Percentiles rank a stretch among this genome's conserved stretches.
These are phyloP conservation scores for Eriosoma lanigerum DNA, from an alignment of 1,140 invertebrate species.

Conservation along the genomic window DNA sequence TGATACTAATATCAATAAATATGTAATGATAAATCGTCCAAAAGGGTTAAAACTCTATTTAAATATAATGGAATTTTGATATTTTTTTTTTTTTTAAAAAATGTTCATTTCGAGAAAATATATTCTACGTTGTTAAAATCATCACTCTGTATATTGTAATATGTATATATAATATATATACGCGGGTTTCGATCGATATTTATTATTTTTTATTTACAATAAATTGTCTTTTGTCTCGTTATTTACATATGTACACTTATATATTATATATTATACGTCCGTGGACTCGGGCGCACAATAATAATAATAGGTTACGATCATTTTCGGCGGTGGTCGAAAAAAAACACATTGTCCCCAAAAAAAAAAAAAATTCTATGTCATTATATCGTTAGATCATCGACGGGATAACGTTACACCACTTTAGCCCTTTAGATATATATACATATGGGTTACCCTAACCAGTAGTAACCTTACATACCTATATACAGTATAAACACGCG, in stretches of 20 bases:
- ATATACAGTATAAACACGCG: too few relatives aligned
- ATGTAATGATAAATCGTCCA: too few relatives aligned
- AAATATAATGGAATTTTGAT: too few relatives aligned
- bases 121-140: too few relatives aligned
- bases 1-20: too few relatives aligned
- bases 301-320: constrained; percentile 10
- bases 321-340: background rate
- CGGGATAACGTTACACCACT: background rate
- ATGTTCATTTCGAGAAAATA: too few relatives aligned
- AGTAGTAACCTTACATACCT: too few relatives aligned
- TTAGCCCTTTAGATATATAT: background rate
- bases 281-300: background rate
- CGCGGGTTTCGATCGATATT: too few relatives aligned
- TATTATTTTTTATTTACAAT: background rate
- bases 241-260: background rate
- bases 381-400: background rate
- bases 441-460: background rate
- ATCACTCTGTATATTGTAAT: too few relatives aligned
- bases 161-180: background rate
- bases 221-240: constrained; percentile 7
- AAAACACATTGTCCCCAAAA: background rate
- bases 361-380: background rate
- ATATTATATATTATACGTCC: background rate
- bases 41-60: too few relatives aligned
- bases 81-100: too few relatives aligned